A percentile compares a stretch with the other conserved stretches of the same genome.
Conservation (phyloP, 2,797 vertebrate species). For the Helarctos malayanus region DNA sequence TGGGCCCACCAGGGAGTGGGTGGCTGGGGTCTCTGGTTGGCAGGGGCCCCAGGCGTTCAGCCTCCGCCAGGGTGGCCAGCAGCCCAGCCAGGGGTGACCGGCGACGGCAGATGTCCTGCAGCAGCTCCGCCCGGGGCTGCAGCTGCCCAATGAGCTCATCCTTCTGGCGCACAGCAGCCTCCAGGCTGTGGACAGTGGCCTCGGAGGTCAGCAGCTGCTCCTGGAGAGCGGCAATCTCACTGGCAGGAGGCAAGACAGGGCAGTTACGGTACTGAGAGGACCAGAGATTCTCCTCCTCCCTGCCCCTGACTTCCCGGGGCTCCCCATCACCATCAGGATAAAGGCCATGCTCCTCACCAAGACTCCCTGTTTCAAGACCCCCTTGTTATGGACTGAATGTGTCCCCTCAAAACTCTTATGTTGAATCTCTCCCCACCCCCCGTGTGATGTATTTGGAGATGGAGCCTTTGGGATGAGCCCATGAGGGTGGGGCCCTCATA, state of each 20-base stretch:
- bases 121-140: slow-evolving; percentile 89
- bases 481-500: background rate
- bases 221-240: slow-evolving; percentile 89
- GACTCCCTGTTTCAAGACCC: background rate
- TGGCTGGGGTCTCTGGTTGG: slow-evolving; percentile 69
- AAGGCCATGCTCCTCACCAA: background rate
- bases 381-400: background rate
- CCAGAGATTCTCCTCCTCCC: background rate
- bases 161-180: slow-evolving; percentile 88
- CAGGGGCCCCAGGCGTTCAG: slow-evolving; percentile 88
- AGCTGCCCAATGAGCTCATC: slow-evolving; percentile 89
- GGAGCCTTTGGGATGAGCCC: background rate
- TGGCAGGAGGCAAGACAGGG: slow-evolving; percentile 67
- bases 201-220: slow-evolving; percentile 90
- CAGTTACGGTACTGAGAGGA: background rate
- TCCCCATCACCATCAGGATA: background rate
- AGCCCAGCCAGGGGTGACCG: slow-evolving; percentile 89
- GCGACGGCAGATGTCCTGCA: slow-evolving; percentile 90
- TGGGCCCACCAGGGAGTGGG: slow-evolving; percentile 83
- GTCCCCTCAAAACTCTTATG: background rate
- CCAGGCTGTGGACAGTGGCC: slow-evolving; percentile 87
- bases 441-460: background rate
- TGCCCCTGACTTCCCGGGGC: background rate
- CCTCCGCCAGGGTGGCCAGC: slow-evolving; percentile 90
- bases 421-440: background rate